Base-by-base conservation (phyloP, 2,797 vertebrate genomes). In the Hyperoplus immaculatus region DNA sequence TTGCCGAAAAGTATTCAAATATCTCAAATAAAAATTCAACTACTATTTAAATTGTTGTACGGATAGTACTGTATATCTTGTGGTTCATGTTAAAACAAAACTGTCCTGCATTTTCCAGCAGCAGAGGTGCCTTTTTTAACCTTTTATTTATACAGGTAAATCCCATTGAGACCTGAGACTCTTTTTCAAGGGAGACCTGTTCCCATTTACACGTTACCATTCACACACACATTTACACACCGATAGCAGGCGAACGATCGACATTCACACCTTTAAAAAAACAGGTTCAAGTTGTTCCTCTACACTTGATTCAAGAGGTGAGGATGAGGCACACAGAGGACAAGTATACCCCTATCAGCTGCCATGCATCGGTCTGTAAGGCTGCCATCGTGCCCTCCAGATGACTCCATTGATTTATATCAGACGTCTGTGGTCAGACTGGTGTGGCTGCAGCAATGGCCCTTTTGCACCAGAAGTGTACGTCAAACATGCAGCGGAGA, bases 61-160 rank as follows among this genome's bases (percentile, higher is more conserved):
- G 60, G 29, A 78, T 21, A 38, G 1, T 29, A 29, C 29, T 29
- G 29, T 29, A 2, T 60, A 8, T 45, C 18, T 13, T 39, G 1
- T 55, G 51, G 4, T 18, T 74, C 14, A 41, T 65, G 11, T 59
- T 43, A 54, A 71, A 76, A 38, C 61, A 57, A 87, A 80, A 82
- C 76, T 38, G 51, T 69, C 57, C 80, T 89, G 83, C 55, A 84
- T 82, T 86, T 60, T 75, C 46, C 59, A 45, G 55, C 58, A 84
- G 84, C 88, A 91, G 91, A 84, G 91, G 87, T 82, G 60, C 56
- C 53, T 36, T 43, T 39, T 29, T 29, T 29, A 29, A 29, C 29
- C 29, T 29, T 29, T 29, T 29, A 29, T 29, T 29, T 29, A 29
- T 29, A 29, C 29, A 29, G 29, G 29, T 3, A 29, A 29, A 29